Evolutionary conservation across 2,113 vertebrate genomes (phyloP), one percentile per base, ranked within the genome.

Genomic region (Hippocampus comes): DNA sequence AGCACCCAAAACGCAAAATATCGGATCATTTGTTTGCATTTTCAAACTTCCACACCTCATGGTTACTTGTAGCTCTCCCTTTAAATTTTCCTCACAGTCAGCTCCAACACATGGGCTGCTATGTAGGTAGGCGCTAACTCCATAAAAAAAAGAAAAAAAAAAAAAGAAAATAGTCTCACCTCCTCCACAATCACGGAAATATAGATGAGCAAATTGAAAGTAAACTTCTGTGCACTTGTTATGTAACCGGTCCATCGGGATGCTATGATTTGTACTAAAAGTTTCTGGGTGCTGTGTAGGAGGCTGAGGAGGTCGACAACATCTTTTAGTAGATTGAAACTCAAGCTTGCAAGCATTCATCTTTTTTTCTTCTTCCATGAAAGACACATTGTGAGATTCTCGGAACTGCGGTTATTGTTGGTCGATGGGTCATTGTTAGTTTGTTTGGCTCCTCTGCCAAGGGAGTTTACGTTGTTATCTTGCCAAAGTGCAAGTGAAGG

Each of bases 141-240:
- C 76, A 75, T 64, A 66, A 30, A 61, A 61, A 34, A 61, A 60
- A 78, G 83, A 86, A 30, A 34, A 34, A 30, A 78, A 84, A 86
- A 30, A 34, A 60, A 34, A 34, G 18, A 77, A 84, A 86, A 82
- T 75, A 34, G 72, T 88, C 77, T 88, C 83, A 86, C 86, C 82
- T 80, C 87, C 89, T 77, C 87, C 88, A 84, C 89, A 89, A 82
- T 84, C 83, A 86, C 87, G 83, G 88, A 87, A 89, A 89, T 86
- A 88, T 80, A 83, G 80, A 86, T 87, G 78, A 68, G 66, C 73
- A 89, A 79, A 85, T 85, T 86, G 77, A 86, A 88, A 81, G 75
- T 81, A 71, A 77, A 87, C 78, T 75, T 67, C 73, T 89, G 74
- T 78, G 70, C 75, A 85, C 79, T 76, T 59, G 72, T 89, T 90